Conservation (phyloP, 1,140 invertebrate species). For the Leptinotarsa lineolata region DNA sequence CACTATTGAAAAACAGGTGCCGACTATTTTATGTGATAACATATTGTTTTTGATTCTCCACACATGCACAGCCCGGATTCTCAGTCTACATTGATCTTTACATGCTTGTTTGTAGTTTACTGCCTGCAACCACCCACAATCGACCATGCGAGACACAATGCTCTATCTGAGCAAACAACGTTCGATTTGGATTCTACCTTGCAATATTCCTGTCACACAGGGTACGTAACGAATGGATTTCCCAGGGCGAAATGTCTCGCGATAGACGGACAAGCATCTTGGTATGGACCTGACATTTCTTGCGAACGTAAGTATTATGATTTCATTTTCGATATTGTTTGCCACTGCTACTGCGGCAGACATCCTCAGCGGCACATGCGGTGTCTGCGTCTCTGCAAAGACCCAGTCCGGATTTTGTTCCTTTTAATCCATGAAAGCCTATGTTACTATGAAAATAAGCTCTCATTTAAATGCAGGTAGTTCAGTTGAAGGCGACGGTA, state of each 20-base stretch:
- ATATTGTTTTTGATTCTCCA: too few species aligned
- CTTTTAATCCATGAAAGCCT: too few species aligned
- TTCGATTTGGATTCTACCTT: conserved; percentile 84
- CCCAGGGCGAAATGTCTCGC: conserved; percentile 87
- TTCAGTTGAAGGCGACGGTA: too few species aligned
- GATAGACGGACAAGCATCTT: conserved; percentile 74
- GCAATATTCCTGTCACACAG: conserved; percentile 88
- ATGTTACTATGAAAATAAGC: too few species aligned
- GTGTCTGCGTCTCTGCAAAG: too few species aligned
- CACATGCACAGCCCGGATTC: not conserved
- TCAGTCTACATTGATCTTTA: not conserved
- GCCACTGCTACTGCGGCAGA: too few species aligned
- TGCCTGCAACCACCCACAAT: conserved; percentile 86
- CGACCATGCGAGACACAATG: conserved; percentile 86
- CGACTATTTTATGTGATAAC: too few species aligned
- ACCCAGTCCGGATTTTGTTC: too few species aligned
- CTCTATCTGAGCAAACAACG: conserved; percentile 76
- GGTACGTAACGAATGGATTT: conserved; percentile 85
- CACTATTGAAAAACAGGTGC: too few species aligned
- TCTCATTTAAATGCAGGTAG: too few species aligned
- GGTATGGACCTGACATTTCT: conserved; percentile 92
- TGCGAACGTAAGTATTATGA: conserved; percentile 89
- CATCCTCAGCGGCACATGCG: too few species aligned
- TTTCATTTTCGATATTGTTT: too few species aligned
- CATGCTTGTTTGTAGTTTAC: conserved; percentile 66